phyloP scores from a whole-genome alignment of 2,113 vertebrate species.

The Eudyptes chrysolophus region DNA sequence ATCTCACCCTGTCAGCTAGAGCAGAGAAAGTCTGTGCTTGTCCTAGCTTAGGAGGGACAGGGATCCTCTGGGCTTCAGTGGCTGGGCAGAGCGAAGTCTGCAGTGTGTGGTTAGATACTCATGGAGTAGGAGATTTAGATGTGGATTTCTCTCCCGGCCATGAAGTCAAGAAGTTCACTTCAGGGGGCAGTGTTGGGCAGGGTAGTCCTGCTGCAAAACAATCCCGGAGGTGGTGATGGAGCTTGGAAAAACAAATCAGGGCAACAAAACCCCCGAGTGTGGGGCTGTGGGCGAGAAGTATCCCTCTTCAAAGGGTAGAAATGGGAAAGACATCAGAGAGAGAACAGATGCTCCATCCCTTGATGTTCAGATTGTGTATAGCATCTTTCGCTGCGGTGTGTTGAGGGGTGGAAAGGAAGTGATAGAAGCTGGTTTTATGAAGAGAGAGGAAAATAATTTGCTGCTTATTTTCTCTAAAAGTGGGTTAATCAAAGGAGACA shows the following conservation, averaged over 20 bases:
- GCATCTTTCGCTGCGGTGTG: fast-evolving
- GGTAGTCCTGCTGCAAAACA: background rate
- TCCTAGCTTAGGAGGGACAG: background rate
- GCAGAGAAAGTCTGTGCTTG: background rate
- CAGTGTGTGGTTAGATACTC: fast-evolving
- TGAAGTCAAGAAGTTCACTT: background rate
- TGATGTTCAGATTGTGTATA: background rate
- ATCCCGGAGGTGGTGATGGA: fast-evolving
- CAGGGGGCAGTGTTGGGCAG: background rate
- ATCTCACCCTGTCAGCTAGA: background rate
- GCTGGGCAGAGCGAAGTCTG: background rate
- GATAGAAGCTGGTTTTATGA: background rate
- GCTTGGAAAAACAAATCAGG: background rate
- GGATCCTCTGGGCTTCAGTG: background rate
- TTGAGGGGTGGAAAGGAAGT: background rate
- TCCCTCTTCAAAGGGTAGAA: background rate
- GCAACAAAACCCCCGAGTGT: background rate
- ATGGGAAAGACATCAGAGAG: background rate
- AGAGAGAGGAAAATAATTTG: background rate
- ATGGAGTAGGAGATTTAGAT: fast-evolving
- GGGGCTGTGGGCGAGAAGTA: background rate
- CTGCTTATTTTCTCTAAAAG: background rate
- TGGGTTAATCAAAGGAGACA: background rate
- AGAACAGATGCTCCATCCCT: background rate
- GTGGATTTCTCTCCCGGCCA: background rate